A percentile compares a stretch with the other conserved stretches of the same genome.
phyloP scores from a whole-genome alignment of 92 coral and sea anemone genomes.

The Siderastrea radians region DNA sequence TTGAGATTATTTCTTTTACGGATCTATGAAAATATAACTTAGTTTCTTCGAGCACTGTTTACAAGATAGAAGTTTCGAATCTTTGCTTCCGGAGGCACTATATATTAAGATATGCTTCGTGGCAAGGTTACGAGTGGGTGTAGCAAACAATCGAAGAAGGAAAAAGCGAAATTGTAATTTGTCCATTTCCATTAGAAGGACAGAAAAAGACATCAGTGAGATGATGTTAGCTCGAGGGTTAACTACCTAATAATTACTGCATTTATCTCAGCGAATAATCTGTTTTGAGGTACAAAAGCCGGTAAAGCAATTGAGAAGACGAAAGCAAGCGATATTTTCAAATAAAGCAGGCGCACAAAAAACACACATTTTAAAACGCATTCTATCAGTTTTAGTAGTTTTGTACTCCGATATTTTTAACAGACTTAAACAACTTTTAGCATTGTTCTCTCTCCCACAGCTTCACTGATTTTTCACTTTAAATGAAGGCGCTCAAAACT shows the following conservation, averaged over 20 bases:
- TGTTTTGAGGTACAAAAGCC: conserved; percentile 31
- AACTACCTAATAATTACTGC: conserved; percentile 53
- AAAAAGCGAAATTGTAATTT: conserved; percentile 25
- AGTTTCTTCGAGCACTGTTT: conserved; percentile 17
- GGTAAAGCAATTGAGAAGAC: conserved; percentile 25
- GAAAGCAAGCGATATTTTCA: not conserved
- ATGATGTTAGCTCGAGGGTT: conserved; percentile 61
- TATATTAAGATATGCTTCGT: conserved; percentile 8
- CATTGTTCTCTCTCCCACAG: conserved; percentile 6
- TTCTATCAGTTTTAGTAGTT: not conserved
- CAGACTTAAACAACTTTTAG: conserved; percentile 35
- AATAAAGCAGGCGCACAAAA: not conserved
- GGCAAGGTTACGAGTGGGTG: conserved; percentile 31
- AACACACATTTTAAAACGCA: not conserved
- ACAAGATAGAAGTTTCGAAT: conserved; percentile 21
- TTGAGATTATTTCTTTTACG: not conserved
- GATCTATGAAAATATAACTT: not conserved
- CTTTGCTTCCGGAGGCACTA: conserved; percentile 32
- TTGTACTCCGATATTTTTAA: not conserved
- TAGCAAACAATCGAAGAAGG: conserved; percentile 21
- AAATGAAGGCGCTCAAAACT: conserved; percentile 15
- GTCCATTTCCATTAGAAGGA: conserved; percentile 47
- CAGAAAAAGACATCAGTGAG: conserved; percentile 43
- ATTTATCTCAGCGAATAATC: conserved; percentile 45
- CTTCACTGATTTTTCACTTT: not conserved